Conservation (phyloP, 2,797 vertebrate species). For the Tokudaia tokunoshimensis region DNA sequence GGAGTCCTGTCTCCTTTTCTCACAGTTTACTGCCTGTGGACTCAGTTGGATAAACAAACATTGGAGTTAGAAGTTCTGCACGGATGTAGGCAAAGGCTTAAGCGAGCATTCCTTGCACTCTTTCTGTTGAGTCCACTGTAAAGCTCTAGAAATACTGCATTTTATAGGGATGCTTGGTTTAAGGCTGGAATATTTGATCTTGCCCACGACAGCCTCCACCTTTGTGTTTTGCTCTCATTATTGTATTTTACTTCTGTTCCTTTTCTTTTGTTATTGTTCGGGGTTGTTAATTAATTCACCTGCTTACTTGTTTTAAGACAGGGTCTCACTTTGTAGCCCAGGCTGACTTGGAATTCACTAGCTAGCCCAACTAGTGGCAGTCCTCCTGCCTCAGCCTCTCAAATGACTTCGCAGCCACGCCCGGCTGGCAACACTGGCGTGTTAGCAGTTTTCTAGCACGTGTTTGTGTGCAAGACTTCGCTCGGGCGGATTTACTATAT, state of each 20-base stretch:
- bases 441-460: background rate
- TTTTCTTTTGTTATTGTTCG: background rate
- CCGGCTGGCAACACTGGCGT: background rate
- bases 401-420: background rate
- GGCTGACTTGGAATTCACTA: background rate
- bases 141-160: background rate
- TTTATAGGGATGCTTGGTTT: background rate
- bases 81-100: constrained; percentile 28
- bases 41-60: constrained; percentile 50
- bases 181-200: background rate
- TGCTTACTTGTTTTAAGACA: background rate
- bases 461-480: background rate
- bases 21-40: background rate
- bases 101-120: background rate
- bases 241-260: background rate
- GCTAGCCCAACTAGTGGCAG: background rate
- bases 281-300: background rate
- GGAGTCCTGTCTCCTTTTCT: background rate
- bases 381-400: background rate
- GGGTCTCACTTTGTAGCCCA: background rate
- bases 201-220: background rate
- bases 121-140: background rate
- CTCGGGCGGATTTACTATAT: background rate
- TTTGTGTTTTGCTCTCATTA: background rate
- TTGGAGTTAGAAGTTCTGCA: constrained; percentile 36